Evolutionary conservation across 2,888 invertebrate genomes (phyloP).

Genomic region (Stenolophus ochropezus): DNA sequence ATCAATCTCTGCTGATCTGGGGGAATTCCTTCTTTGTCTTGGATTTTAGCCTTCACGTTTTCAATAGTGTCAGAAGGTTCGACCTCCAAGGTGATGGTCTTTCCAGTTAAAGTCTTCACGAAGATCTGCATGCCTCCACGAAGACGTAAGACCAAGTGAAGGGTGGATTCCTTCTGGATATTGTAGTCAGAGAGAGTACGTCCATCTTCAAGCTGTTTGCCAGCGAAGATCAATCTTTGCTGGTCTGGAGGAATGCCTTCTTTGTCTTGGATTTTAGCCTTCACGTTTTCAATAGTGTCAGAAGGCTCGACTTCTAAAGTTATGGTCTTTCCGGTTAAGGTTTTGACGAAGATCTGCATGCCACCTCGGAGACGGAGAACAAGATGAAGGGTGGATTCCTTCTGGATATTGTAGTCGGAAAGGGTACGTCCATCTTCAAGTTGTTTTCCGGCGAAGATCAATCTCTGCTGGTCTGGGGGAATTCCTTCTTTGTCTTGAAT

Average conservation of each 20-base stretch:
- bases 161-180: constrained; percentile 78
- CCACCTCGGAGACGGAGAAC: constrained; percentile 75
- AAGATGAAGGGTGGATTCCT: constrained; percentile 77
- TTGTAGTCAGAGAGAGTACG: constrained; percentile 79
- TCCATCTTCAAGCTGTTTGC: constrained; percentile 79
- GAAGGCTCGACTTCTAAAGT: constrained; percentile 77
- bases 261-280: constrained; percentile 79
- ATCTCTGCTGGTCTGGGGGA: constrained; percentile 78
- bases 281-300: constrained; percentile 79
- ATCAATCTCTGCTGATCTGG: constrained; percentile 80
- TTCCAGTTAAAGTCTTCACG: constrained; percentile 75
- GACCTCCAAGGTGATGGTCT: constrained; percentile 76
- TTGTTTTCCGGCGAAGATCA: constrained; percentile 79
- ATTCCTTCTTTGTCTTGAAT: constrained; percentile 84
- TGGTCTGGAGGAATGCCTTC: constrained; percentile 83
- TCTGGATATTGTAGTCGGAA: constrained; percentile 80
- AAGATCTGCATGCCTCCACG: constrained; percentile 80
- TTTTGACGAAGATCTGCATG: constrained; percentile 81
- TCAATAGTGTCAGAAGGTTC: constrained; percentile 79
- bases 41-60: constrained; percentile 77
- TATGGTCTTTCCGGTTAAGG: constrained; percentile 77
- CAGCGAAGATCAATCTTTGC: constrained; percentile 77
- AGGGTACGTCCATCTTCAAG: constrained; percentile 78
- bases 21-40: constrained; percentile 85
- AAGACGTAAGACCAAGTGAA: constrained; percentile 75